phyloP scores from a whole-genome alignment of 2,113 vertebrate genomes.

The Emydura subglobosa region DNA sequence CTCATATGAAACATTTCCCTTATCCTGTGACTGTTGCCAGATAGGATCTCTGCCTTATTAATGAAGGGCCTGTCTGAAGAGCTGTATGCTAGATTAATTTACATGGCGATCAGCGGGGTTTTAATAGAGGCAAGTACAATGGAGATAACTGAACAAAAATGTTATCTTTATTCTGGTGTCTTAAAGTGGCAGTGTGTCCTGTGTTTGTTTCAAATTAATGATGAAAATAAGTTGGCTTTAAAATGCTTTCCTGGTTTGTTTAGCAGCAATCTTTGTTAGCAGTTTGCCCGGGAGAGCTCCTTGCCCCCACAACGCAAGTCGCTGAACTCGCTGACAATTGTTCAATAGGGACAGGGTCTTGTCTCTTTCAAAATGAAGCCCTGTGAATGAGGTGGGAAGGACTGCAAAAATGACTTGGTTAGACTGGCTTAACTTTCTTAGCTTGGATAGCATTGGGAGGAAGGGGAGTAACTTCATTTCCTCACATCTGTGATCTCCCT shows the following conservation, averaged over 20 bases:
- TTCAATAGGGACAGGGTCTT: background rate
- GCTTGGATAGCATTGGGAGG: background rate
- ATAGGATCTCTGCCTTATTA: background rate
- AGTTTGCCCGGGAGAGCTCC: slow-evolving; percentile 2
- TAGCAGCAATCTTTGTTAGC: background rate
- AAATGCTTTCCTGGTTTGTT: background rate
- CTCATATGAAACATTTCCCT: background rate
- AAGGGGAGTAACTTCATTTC: background rate
- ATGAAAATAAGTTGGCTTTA: background rate
- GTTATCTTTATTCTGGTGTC: background rate
- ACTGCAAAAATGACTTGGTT: background rate
- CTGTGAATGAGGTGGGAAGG: background rate
- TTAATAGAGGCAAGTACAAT: slow-evolving; percentile 34
- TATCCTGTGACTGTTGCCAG: background rate
- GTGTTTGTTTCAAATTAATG: slow-evolving; percentile 29
- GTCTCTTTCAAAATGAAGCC: background rate
- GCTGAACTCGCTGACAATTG: background rate
- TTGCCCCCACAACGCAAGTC: background rate
- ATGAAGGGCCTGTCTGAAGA: background rate
- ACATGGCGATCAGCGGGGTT: slow-evolving; percentile 7
- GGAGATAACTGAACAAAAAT: no score
- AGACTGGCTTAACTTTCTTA: rapidly evolving
- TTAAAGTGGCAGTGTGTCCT: background rate
- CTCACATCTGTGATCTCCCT: rapidly evolving
- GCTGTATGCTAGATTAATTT: slow-evolving; percentile 11